These are phyloP conservation scores for Ditylenchus weischeri DNA, from an alignment of 2,888 invertebrate species.

Conservation along the genomic window DNA sequence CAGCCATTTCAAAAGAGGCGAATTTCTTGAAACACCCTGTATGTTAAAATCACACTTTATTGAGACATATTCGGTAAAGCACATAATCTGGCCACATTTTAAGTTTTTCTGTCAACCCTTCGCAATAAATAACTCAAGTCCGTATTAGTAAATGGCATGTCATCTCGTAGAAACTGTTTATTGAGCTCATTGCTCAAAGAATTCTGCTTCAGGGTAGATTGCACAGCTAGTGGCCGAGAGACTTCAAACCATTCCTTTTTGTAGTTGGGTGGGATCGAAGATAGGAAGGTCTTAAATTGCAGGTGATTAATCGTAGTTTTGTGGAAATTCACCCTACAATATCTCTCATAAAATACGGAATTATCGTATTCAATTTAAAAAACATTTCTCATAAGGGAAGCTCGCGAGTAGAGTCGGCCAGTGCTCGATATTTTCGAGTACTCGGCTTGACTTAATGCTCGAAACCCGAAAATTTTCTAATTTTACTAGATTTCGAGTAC, in stretches of 20 bases:
- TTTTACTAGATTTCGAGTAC: too few relatives aligned
- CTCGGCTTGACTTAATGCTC: too few relatives aligned
- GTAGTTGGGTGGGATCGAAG: not conserved
- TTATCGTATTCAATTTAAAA: not conserved
- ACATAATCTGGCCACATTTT: too few relatives aligned
- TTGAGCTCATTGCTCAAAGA: not conserved
- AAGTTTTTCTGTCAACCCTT: not conserved
- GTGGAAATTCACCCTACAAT: not conserved
- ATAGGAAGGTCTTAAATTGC: not conserved
- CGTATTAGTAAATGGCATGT: conserved; percentile 1
- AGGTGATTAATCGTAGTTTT: too few relatives aligned
- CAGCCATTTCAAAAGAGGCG: too few relatives aligned
- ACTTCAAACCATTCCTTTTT: not conserved
- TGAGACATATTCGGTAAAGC: too few relatives aligned
- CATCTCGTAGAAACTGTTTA: not conserved
- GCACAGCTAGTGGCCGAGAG: not conserved
- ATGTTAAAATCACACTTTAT: too few relatives aligned
- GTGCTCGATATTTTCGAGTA: too few relatives aligned
- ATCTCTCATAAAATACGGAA: not conserved
- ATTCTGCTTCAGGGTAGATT: conserved; percentile 4
- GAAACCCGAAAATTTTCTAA: too few relatives aligned
- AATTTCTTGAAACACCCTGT: too few relatives aligned
- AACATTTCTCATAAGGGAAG: too few relatives aligned
- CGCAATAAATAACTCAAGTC: conserved; percentile 7
- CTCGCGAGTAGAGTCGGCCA: too few relatives aligned